Evolutionary conservation across 2,888 invertebrate species (phyloP), one percentile per base, ranked within the genome.

Genomic region (Chymomyza amoena): DNA sequence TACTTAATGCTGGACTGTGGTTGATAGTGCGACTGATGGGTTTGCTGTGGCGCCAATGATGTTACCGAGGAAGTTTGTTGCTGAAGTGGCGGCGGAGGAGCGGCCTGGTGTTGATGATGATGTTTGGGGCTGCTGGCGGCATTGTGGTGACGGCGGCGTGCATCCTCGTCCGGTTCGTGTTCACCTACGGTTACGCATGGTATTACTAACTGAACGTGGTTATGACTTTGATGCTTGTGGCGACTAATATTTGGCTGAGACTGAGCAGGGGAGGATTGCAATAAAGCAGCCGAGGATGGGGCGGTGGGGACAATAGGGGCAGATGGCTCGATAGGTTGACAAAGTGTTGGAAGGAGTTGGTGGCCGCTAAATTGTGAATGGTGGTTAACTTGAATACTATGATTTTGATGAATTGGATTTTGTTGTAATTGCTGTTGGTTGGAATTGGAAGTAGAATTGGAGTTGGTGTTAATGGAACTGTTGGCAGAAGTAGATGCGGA

Each of bases 171-270:
- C 74, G 81, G 77, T 87, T 95, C 95, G 90, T 95, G 95, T 88
- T 96, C 96, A 76, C 94, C 95, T 69, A 96, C 95, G 74, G 95
- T 95, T 69, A 96, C 95, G 91, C 96, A 96, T 87, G 95, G 96
- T 84, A 95, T 95, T 73, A 95, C 95, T 91, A 95, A 95, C 89
- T 95, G 95, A 68, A 95, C 93, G 81, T 93, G 93, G 69, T 91
- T 83, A 59, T 86, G 87, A 76, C 76, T 82, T 71, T 76, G 79
- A 71, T 72, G 70, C 79, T 84, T 86, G 79, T 87, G 84, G 77
- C 87, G 87, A 84, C 81, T 87, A 77, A 84, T 78, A 86, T 84
- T 87, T 80, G 79, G 78, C 71, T 77, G 81, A 81, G 72, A 72
- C 56, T 39, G 68, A 51, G 70, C 73, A 77, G 61, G 72, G 62